A percentile compares a stretch with the other conserved stretches of the same genome.
phyloP scores from a whole-genome alignment of 2,797 vertebrate genomes.

The Sitta carolinensis region DNA sequence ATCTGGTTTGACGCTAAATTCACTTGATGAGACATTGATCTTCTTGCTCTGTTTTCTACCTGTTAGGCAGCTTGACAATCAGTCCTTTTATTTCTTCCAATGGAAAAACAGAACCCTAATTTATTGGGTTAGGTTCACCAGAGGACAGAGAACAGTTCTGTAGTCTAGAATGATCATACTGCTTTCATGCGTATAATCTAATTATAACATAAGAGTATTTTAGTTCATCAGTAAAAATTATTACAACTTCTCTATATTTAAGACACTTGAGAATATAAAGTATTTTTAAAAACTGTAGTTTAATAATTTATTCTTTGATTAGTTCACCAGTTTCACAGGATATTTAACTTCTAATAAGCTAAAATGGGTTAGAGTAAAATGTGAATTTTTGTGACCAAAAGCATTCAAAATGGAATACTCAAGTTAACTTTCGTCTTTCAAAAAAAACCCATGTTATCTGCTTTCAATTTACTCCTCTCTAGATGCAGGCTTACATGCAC shows the following conservation, averaged over 20 bases:
- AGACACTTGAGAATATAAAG: neutral
- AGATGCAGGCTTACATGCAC: neutral
- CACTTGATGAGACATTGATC: neutral
- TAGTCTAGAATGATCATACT: conserved; percentile 28
- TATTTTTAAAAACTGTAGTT: neutral
- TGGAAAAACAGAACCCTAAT: conserved; percentile 43
- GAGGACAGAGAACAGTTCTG: conserved; percentile 36
- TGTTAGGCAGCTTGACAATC: neutral
- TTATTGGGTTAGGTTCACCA: conserved; percentile 29
- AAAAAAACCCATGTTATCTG: neutral
- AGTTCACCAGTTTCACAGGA: neutral
- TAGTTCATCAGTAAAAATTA: conserved; percentile 9
- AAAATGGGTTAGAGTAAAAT: neutral
- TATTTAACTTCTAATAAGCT: neutral
- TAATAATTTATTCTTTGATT: neutral
- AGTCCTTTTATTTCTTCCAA: conserved; percentile 10
- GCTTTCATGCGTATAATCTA: conserved; percentile 44
- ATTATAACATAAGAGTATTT: conserved; percentile 33
- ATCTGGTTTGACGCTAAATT: neutral
- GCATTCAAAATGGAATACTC: neutral
- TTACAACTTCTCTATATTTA: neutral
- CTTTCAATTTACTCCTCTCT: neutral
- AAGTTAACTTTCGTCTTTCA: neutral
- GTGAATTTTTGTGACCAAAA: neutral
- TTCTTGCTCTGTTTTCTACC: neutral